These are phyloP conservation scores for Halyomorpha halys DNA, from an alignment of 1,140 invertebrate species.

Conservation along the genomic window DNA sequence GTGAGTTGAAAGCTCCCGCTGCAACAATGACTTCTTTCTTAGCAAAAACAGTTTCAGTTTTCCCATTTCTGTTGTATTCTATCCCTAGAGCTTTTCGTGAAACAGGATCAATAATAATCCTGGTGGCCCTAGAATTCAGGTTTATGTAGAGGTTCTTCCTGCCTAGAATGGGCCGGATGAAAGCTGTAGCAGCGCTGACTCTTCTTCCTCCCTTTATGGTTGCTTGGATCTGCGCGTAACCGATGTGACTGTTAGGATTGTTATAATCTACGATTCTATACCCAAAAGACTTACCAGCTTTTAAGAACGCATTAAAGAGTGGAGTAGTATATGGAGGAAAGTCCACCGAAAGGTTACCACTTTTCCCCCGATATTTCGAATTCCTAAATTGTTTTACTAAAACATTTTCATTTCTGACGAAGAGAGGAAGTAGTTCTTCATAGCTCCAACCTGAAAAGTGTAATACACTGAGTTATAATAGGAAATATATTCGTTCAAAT, in stretches of 20 bases:
- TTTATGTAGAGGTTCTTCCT: slow-evolving; percentile 60
- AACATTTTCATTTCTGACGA: slow-evolving; percentile 65
- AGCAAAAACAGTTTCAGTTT: slow-evolving; percentile 38
- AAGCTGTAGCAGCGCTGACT: slow-evolving; percentile 51
- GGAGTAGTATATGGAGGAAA: slow-evolving; percentile 49
- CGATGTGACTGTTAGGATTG: slow-evolving; percentile 42
- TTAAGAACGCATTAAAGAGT: slow-evolving; percentile 40
- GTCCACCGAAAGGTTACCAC: slow-evolving; percentile 57
- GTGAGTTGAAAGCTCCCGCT: slow-evolving; percentile 55
- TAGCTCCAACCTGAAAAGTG: slow-evolving; percentile 66
- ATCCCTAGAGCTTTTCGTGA: slow-evolving; percentile 53
- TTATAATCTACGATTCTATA: slow-evolving; percentile 45
- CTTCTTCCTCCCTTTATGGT: slow-evolving; percentile 50
- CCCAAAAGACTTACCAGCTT: slow-evolving; percentile 45
- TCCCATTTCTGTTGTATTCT: slow-evolving; percentile 46
- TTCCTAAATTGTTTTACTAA: slow-evolving; percentile 35
- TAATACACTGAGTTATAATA: too few relatives aligned
- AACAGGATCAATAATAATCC: slow-evolving; percentile 50
- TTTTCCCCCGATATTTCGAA: slow-evolving; percentile 50
- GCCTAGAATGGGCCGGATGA: slow-evolving; percentile 42
- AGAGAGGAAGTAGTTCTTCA: slow-evolving; percentile 68
- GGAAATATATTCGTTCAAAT: too few relatives aligned
- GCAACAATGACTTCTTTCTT: slow-evolving; percentile 57
- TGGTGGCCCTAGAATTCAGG: slow-evolving; percentile 51
- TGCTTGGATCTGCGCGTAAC: slow-evolving; percentile 52